phyloP scores from a whole-genome alignment of 2,113 vertebrate genomes.

The Pygoscelis antarcticus region DNA sequence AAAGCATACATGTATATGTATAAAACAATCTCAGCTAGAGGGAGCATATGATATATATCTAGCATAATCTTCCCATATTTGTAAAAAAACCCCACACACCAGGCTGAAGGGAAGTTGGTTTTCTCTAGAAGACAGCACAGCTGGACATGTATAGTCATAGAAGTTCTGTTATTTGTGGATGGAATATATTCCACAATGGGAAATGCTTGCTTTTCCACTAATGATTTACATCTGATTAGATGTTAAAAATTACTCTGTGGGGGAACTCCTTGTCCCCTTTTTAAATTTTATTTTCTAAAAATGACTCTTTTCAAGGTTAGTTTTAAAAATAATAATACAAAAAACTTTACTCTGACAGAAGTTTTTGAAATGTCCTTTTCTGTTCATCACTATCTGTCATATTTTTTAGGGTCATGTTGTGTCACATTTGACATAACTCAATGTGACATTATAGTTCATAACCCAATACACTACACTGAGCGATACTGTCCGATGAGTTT shows the following conservation, averaged over 20 bases:
- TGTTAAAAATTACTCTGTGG: background rate
- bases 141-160: background rate
- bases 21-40: conserved; percentile 15
- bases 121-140: background rate
- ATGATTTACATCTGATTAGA: background rate
- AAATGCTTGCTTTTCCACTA: background rate
- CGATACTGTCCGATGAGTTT: background rate
- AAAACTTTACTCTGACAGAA: background rate
- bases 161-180: background rate
- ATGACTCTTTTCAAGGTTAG: background rate
- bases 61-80: conserved; percentile 36
- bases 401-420: conserved; percentile 20
- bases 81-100: conserved; percentile 4
- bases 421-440: conserved; percentile 50
- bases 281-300: background rate
- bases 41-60: conserved; percentile 47
- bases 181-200: background rate
- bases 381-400: conserved; percentile 35
- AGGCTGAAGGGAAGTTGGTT: background rate
- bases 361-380: conserved; percentile 62
- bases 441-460: conserved; percentile 46
- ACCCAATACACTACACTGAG: background rate
- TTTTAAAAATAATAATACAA: background rate
- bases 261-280: background rate
- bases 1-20: conserved; percentile 5